Percentiles rank a stretch among this genome's conserved stretches.
Conservation (phyloP, 2,113 vertebrate species). For the Paradisaea rubra region DNA sequence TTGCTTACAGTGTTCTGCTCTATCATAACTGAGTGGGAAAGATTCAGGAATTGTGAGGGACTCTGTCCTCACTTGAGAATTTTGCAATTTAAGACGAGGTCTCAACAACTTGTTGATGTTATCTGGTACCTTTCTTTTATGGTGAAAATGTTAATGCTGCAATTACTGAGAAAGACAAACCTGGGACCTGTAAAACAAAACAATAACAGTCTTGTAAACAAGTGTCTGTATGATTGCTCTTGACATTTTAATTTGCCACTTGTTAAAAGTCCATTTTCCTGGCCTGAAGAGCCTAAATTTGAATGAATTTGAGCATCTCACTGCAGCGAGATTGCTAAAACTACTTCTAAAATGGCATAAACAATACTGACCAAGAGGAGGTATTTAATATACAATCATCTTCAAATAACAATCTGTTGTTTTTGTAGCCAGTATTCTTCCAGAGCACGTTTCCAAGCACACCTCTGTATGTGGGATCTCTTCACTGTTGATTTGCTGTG, state of each 20-base stretch:
- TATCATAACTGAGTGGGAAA: background rate
- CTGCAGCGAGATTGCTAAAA: background rate
- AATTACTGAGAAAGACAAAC: constrained; percentile 29
- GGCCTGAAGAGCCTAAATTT: constrained; percentile 47
- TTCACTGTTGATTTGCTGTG: background rate
- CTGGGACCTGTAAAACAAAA: constrained; percentile 25
- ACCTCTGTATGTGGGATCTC: background rate
- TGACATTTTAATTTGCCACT: constrained; percentile 68
- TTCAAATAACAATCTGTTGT: background rate
- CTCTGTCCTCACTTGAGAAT: background rate
- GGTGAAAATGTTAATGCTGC: constrained; percentile 2
- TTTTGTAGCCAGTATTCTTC: background rate
- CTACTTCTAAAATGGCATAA: constrained; percentile 11
- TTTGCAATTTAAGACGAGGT: constrained; percentile 4
- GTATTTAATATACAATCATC: background rate
- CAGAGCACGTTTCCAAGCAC: background rate
- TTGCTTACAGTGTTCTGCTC: background rate
- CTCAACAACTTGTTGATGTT: constrained; percentile 17
- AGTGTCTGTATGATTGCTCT: constrained; percentile 56
- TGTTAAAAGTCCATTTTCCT: constrained; percentile 63
- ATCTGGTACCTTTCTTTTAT: background rate
- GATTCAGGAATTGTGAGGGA: background rate
- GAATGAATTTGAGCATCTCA: constrained; percentile 36
- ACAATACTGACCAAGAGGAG: background rate
- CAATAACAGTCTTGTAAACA: constrained; percentile 56